Conservation (phyloP, 2,113 vertebrate genomes). For the Pseudorectes ferrugineus region DNA sequence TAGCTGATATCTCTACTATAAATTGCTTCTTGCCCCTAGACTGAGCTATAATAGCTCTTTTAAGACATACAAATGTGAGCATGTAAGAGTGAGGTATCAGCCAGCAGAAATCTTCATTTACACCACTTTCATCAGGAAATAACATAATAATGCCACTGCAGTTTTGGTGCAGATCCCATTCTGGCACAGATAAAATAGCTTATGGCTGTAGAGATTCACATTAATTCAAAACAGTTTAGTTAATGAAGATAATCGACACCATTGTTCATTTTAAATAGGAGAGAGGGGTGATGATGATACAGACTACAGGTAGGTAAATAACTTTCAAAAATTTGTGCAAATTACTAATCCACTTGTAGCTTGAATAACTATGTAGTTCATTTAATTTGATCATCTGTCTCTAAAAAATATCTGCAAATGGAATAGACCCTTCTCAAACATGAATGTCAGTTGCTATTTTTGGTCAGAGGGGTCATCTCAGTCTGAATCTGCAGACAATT, state of each 20-base stretch:
- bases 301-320: not conserved
- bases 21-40: not conserved
- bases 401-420: not conserved
- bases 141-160: not conserved
- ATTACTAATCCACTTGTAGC: not conserved
- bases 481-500: not conserved
- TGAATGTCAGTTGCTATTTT: not conserved
- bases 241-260: not conserved
- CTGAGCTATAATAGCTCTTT: not conserved
- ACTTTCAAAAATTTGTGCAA: not conserved
- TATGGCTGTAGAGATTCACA: not conserved
- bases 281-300: not conserved
- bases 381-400: not conserved
- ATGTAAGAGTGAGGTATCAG: not conserved
- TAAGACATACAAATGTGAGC: not conserved
- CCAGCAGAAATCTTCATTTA: not conserved
- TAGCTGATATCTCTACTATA: not conserved
- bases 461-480: not conserved
- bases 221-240: not conserved
- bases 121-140: not conserved
- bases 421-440: not conserved
- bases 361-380: not conserved
- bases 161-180: not conserved
- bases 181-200: not conserved
- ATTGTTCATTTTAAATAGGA: not conserved